phyloP scores from a whole-genome alignment of 2,888 invertebrate species.

The Drosophila maculinotata region DNA sequence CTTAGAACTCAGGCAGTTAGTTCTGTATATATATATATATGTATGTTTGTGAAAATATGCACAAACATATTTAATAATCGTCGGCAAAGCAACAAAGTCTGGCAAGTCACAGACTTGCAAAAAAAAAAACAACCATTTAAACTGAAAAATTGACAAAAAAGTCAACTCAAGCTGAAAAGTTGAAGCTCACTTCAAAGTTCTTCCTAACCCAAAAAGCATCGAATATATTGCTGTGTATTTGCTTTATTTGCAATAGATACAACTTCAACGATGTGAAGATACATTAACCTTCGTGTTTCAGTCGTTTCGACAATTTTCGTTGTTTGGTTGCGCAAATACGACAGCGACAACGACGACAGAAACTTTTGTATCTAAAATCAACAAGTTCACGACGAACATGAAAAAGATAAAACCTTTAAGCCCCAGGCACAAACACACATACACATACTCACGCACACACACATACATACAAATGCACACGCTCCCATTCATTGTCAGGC shows the following conservation, averaged over 20 bases:
- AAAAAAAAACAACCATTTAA: constrained; percentile 23
- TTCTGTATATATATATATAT: not conserved
- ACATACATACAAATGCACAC: constrained; percentile 19
- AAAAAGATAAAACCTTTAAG: constrained; percentile 76
- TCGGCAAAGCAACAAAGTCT: constrained; percentile 52
- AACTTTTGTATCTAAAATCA: constrained; percentile 77
- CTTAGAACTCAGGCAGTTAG: constrained; percentile 24
- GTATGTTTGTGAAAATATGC: constrained; percentile 11
- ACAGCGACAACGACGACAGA: constrained; percentile 38
- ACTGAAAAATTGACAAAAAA: constrained; percentile 10
- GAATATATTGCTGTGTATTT: constrained; percentile 35
- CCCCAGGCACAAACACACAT: constrained; percentile 48
- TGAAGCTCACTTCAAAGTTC: constrained; percentile 33
- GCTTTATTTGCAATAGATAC: constrained; percentile 65
- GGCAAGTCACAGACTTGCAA: constrained; percentile 41
- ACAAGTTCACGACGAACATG: constrained; percentile 74
- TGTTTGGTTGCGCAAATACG: constrained; percentile 63
- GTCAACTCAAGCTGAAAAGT: constrained; percentile 10
- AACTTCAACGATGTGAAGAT: constrained; percentile 58
- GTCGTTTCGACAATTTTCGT: constrained; percentile 69
- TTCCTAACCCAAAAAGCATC: constrained; percentile 20
- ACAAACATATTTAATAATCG: constrained; percentile 41
- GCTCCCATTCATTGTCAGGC: constrained; percentile 63
- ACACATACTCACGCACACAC: constrained; percentile 15
- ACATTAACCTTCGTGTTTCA: constrained; percentile 74